Evolutionary conservation across 2,888 invertebrate species (phyloP), one percentile per base, ranked within the genome.

Genomic region (Perdita meconis): DNA sequence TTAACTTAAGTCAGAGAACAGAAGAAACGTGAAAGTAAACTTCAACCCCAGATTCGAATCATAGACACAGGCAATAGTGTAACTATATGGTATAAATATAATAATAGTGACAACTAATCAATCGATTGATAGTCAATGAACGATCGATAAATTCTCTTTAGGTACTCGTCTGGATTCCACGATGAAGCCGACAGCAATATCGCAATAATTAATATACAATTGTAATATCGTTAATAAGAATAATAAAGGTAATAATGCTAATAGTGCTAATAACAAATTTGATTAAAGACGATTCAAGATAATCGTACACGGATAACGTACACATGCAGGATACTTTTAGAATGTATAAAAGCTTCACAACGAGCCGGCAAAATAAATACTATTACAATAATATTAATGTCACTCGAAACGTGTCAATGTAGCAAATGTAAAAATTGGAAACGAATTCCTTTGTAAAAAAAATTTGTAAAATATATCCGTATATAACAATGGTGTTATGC

Each of bases 1-100:
- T 53, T 64, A 55, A 65, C 51, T 60, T 2, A 13, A 50, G 3
- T 22, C 22, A 60, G 30, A 10, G 30, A 26, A 53, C n/a, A 30
- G 30, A 57, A 55, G 1, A 42, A 51, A 78, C 30, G 47, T 53
- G 65, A 65, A 61, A 26, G 61, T 38, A 44, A 4, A 50, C 53
- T 42, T 63, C 26, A 24, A 30, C 63, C 51, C 16, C 40, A 50
- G 56, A 30, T 50, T 40, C 38, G 59, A 72, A 64, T 57, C 64
- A 26, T 86, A 84, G 86, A 87, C 86, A 87, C 86, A 87, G 85
- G 82, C 68, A 67, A 81, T 73, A 76, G 64, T 51, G 73, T 81
- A 84, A 84, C 80, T 67, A 84, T 76, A 85, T 34, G 78, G 63
- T 81, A 80, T 82, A 84, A 76, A 85, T 84, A 82, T 79, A 83